Percentiles rank a stretch among this genome's conserved stretches.
Evolutionary conservation across 2,797 vertebrate genomes (phyloP).

Genomic region (Diceros bicornis): DNA sequence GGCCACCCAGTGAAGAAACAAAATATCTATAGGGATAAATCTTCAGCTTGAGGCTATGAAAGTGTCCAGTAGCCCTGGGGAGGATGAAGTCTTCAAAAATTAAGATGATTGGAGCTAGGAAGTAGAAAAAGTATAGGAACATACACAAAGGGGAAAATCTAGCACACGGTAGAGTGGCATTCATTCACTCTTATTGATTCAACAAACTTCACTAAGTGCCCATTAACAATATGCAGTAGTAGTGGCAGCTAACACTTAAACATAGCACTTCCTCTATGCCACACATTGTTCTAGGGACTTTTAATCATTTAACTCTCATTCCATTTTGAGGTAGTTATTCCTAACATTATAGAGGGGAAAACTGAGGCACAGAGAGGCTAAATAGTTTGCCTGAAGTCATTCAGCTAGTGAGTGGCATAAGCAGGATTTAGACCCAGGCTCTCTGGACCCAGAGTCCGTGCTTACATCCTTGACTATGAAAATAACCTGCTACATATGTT

Average conservation of each 20-base stretch:
- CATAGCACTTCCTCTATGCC: not conserved
- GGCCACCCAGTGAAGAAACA: not conserved
- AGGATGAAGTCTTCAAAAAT: not conserved
- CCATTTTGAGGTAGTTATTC: not conserved
- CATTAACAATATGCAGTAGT: not conserved
- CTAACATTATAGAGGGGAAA: not conserved
- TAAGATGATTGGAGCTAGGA: not conserved
- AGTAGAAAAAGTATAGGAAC: not conserved
- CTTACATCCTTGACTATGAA: not conserved
- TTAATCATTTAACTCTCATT: not conserved
- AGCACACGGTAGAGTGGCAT: not conserved
- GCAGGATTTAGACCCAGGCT: not conserved
- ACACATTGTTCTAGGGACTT: not conserved
- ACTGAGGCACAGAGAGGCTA: not conserved
- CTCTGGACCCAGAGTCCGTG: not conserved
- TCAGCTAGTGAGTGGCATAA: not conserved
- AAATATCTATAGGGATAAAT: not conserved
- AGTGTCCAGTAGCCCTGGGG: not conserved
- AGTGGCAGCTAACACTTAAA: not conserved
- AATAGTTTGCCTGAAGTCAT: not conserved
- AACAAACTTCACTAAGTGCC: not conserved
- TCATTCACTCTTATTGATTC: not conserved
- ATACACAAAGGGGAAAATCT: not conserved
- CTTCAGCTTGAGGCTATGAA: not conserved
- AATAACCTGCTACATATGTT: not conserved